Evolutionary conservation across 1,140 invertebrate genomes (phyloP).

Genomic region (Heliconius eleuchia): DNA sequence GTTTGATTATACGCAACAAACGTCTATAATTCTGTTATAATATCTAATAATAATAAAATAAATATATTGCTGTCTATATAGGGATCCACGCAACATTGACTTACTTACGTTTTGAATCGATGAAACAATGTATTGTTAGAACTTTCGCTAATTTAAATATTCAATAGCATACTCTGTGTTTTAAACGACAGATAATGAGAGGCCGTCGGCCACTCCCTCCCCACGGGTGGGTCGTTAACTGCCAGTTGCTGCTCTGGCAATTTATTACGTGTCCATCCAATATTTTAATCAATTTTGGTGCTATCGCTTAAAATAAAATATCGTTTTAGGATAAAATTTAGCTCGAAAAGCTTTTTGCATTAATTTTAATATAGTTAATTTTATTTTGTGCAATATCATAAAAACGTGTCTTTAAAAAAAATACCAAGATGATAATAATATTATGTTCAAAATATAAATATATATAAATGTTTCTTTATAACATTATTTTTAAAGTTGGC

Average conservation of each 20-base stretch:
- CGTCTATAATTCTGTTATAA: too few relatives aligned
- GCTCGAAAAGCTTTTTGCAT: neutral
- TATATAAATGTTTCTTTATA: constrained; percentile 7
- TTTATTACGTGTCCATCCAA: constrained; percentile 35
- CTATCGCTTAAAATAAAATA: constrained; percentile 18
- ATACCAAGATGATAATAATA: neutral
- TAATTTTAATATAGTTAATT: neutral
- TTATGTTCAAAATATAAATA: constrained; percentile 2
- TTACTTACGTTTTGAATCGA: neutral
- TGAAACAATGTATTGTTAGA: constrained; percentile 23
- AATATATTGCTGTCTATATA: neutral
- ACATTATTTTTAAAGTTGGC: constrained; percentile 23
- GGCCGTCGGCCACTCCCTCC: constrained; percentile 41
- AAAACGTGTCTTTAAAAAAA: neutral
- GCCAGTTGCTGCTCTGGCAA: constrained; percentile 18
- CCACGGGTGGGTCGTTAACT: constrained; percentile 8
- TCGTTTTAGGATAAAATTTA: constrained; percentile 2
- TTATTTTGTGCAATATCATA: neutral
- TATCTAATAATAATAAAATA: too few relatives aligned
- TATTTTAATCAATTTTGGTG: constrained; percentile 33
- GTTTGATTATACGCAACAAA: too few relatives aligned
- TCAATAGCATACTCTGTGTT: constrained; percentile 38
- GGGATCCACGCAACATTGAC: neutral
- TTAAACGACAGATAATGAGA: constrained; percentile 51
- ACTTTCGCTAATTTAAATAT: constrained; percentile 64